Evolutionary conservation across 2,113 vertebrate genomes (phyloP).

Genomic region (Gasterosteus nipponicus): DNA sequence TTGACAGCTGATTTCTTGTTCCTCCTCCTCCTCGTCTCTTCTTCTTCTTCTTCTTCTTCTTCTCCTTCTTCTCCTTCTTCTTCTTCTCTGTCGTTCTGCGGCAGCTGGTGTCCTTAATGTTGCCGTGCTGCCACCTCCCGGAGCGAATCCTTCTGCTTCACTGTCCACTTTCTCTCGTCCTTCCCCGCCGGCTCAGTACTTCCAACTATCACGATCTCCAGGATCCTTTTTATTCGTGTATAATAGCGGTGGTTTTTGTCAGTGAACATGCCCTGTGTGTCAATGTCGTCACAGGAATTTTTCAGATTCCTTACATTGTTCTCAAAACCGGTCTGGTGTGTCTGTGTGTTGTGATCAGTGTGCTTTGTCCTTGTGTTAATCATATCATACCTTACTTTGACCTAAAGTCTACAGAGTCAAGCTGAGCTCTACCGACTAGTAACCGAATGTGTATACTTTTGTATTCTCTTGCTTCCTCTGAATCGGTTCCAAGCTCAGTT

Average conservation of each 20-base stretch:
- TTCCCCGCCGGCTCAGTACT: background rate
- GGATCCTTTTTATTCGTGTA: background rate
- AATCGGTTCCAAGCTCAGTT: background rate
- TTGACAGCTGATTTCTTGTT: constrained; percentile 67
- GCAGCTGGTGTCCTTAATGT: background rate
- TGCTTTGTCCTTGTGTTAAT: background rate
- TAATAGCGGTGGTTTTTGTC: background rate
- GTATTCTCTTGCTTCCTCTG: background rate
- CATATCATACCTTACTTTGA: too few species aligned
- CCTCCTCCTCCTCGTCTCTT: constrained; percentile 10
- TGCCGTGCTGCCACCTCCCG: constrained; percentile 30
- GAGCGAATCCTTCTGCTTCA: background rate
- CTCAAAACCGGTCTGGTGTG: constrained; percentile 1
- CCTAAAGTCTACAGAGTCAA: background rate
- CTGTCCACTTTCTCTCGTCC: background rate
- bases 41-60: background rate
- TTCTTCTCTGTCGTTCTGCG: background rate
- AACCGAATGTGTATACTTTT: background rate
- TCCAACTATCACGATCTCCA: background rate
- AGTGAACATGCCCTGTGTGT: background rate
- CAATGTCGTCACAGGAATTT: background rate
- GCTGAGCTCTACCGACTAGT: background rate
- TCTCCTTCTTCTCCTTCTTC: background rate
- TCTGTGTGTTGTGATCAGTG: background rate
- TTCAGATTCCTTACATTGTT: constrained; percentile 10